Evolutionary conservation across 2,113 vertebrate species (phyloP), one percentile per base, ranked within the genome.

Genomic region (Nansenia antarctica): DNA sequence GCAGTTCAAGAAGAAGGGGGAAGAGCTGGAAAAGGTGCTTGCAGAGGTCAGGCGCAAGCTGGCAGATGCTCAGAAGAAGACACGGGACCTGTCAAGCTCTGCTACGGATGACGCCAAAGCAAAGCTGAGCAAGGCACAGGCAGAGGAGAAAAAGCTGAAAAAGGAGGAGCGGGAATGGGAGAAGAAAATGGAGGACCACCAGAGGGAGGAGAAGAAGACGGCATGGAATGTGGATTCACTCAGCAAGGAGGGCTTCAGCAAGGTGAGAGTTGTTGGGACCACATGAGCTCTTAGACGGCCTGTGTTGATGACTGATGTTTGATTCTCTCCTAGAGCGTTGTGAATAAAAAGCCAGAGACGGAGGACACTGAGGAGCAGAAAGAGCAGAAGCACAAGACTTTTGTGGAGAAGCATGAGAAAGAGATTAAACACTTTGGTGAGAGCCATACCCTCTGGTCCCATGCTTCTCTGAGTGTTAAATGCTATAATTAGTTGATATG

Each of bases 191-290:
- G 92, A 94, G 0, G 93, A 95, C 4, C 82, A 94, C 71, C 73
- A 82, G 24, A 89, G 89, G 37, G 96, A 98, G 32, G 96, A 98
- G 86, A 98, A 95, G 86, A 96, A 90, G 84, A 92, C 95, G 94
- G 96, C 97, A 0, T 98, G 97, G 96, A 99, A 98, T 0, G 96
- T 98, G 31, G 97, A 99, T 81, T 98, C 96, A 0, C 94, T 98
- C 70, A 95, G 96, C 92, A 97, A 93, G 32, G 96, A 97, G 0
- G 97, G 97, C 0, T 99, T 98, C 84, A 98, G 96, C 87, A 99
- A 98, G 95, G 97, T 98, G 72, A 68, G 90, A 24, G 34, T 62
- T 59, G 18, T 59, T 63, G 47, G 42, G 14, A 24, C 7, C 22
- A 20, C 22, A 29, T 2, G 9, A 8, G 5, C 7, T 0, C 35